Base-by-base conservation (phyloP, 1,140 invertebrate genomes). In the Drosophila malerkotliana region DNA sequence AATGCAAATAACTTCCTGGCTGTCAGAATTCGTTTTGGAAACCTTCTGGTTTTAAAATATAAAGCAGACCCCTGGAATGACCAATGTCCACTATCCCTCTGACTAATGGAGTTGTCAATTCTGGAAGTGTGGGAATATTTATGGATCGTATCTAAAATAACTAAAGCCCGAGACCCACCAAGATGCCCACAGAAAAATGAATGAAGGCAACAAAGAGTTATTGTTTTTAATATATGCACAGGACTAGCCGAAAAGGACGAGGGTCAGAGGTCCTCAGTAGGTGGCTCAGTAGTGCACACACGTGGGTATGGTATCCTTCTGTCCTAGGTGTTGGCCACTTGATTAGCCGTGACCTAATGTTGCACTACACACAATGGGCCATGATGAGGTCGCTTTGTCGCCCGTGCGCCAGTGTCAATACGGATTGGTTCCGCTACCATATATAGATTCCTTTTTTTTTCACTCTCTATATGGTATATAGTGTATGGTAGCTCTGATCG, bases 301-400 rank as follows among this genome's bases (percentile, higher is more conserved):
- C 14, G 39, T 14, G 26, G 47, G 30, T 30, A 28, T 21, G 21
- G 21, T 21, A 21, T 21, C 21, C 21, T 21, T 2, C 21, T 21
- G 2, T 21, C 21, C 21, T 21, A 21, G 71, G 72, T 72, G 64
- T 47, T 30, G 14, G 44, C 55, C 60, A 54, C 64, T 68, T 85
- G 74, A 87, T 87, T 53, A 51, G 78, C 58, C 82, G 75, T 87
- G 82, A 87, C 83, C 82, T 87, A 88, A 87, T 87, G 82, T 87
- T 87, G 79, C 83, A 82, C 82, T 75, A 79, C 74, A 87, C 83
- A 87, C 82, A 87, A 87, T 79, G 83, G 82, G 79, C 83, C 59
- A 76, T 72, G 81, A 73, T 84, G 30, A 66, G 74, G 49, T 45
- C 51, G 56, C 55, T 58, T 68, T 54, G 61, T 76, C 62, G 67